A percentile compares a stretch with the other conserved stretches of the same genome.
Conservation (phyloP, 2,797 vertebrate genomes). For the Sebastes diploproa region DNA sequence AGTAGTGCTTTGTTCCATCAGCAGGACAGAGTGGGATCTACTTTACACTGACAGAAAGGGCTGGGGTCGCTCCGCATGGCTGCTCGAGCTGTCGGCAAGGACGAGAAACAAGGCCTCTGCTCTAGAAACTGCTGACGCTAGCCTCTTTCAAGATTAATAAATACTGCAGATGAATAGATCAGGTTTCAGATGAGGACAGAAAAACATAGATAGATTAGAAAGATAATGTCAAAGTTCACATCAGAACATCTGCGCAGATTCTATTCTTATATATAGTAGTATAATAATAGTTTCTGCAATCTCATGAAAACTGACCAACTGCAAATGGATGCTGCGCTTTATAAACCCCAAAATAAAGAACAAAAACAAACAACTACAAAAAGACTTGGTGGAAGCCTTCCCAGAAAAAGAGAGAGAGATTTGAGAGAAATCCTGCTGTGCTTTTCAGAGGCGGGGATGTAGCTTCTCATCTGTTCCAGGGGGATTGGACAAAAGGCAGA, state of each 20-base stretch:
- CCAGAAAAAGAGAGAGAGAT: constrained; percentile 57
- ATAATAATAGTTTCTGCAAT: constrained; percentile 2
- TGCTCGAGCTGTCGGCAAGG: constrained; percentile 54
- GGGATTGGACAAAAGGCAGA: constrained; percentile 52
- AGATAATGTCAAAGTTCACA: constrained; percentile 1
- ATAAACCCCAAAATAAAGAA: constrained; percentile 48
- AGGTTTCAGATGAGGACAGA: constrained; percentile 20
- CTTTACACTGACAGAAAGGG: constrained; percentile 57
- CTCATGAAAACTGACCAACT: constrained; percentile 41
- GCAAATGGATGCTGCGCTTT: constrained; percentile 29
- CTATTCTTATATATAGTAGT: neutral
- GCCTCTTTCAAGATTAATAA: constrained; percentile 48
- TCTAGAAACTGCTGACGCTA: constrained; percentile 39
- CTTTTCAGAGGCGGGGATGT: constrained; percentile 54
- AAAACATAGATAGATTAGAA: neutral
- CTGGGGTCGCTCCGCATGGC: constrained; percentile 57
- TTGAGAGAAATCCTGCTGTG: constrained; percentile 69
- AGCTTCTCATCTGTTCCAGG: constrained; percentile 63
- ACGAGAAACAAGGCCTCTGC: constrained; percentile 46
- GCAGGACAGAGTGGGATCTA: constrained; percentile 66
- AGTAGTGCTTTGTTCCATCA: constrained; percentile 68
- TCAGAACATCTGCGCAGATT: constrained; percentile 6
- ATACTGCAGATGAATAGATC: constrained; percentile 40
- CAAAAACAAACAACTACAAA: constrained; percentile 55
- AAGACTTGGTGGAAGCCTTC: constrained; percentile 64